phyloP scores from a whole-genome alignment of 2,113 vertebrate species.

The Apodemus sylvaticus region DNA sequence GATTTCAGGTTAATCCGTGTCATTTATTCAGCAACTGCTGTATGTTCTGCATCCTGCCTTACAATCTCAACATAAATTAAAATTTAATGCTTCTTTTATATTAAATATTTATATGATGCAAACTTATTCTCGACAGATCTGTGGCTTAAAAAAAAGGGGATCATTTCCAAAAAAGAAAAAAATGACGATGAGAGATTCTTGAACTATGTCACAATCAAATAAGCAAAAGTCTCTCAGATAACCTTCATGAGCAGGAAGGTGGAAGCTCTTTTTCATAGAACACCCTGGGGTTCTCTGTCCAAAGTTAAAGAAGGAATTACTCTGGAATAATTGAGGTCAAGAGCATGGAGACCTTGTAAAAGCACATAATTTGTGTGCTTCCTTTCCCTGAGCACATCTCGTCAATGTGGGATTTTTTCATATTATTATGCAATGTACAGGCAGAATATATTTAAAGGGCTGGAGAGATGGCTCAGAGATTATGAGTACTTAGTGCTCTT shows the following conservation, averaged over 20 bases:
- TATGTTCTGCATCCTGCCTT: constrained; percentile 46
- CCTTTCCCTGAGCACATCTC: not conserved
- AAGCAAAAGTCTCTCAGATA: constrained; percentile 33
- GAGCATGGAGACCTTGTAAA: not conserved
- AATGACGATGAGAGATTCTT: not conserved
- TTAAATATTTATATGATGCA: constrained; percentile 73
- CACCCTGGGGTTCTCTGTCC: not conserved
- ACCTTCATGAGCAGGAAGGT: not conserved
- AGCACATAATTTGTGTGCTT: not conserved
- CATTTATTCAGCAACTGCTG: not conserved
- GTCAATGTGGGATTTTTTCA: not conserved
- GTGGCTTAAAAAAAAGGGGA: not conserved
- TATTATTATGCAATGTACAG: not conserved
- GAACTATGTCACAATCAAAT: constrained; percentile 3
- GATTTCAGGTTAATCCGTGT: not conserved
- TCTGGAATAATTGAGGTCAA: not conserved
- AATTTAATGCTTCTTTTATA: constrained; percentile 74
- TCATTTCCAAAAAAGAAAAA: constrained; percentile 45
- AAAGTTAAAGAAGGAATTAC: not conserved
- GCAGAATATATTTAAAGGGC: not conserved
- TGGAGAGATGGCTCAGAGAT: not conserved
- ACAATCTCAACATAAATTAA: constrained; percentile 71
- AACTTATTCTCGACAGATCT: constrained; percentile 50
- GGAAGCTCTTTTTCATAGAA: constrained; percentile 10
- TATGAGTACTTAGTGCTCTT: not conserved